Conservation (phyloP, 1,140 invertebrate genomes). For the Saccostrea glomerata region DNA sequence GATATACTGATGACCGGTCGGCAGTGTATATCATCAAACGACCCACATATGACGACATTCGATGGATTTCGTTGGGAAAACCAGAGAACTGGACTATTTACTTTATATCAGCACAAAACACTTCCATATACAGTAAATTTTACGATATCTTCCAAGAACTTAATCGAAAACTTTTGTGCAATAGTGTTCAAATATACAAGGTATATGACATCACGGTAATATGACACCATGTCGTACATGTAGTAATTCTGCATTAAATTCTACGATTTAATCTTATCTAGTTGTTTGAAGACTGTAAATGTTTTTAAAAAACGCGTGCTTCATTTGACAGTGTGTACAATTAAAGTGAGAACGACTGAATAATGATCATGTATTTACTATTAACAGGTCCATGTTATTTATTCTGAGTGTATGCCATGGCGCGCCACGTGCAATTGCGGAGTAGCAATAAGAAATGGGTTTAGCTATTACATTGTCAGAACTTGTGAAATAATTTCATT, state of each 20-base stretch:
- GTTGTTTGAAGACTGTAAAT: too few relatives aligned
- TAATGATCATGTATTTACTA: background rate
- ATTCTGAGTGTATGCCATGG: background rate
- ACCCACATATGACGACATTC: background rate
- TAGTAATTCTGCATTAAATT: too few relatives aligned
- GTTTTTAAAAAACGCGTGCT: too few relatives aligned
- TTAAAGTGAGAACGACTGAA: background rate
- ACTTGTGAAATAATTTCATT: background rate
- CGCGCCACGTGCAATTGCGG: background rate
- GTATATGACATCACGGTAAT: too few relatives aligned
- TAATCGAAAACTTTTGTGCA: background rate
- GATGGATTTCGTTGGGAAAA: background rate
- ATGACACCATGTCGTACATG: too few relatives aligned
- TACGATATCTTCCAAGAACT: background rate
- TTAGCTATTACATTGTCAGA: background rate
- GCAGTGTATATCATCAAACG: background rate
- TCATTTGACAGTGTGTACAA: background rate
- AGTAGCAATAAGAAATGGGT: background rate
- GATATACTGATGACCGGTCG: background rate
- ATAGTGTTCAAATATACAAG: background rate
- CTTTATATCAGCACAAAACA: background rate
- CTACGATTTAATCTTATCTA: too few relatives aligned
- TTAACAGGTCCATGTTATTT: background rate
- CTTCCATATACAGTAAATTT: background rate
- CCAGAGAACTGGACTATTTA: background rate